A percentile compares a stretch with the other conserved stretches of the same genome.
Conservation (phyloP, 1,140 invertebrate genomes). For the Apis florea region DNA sequence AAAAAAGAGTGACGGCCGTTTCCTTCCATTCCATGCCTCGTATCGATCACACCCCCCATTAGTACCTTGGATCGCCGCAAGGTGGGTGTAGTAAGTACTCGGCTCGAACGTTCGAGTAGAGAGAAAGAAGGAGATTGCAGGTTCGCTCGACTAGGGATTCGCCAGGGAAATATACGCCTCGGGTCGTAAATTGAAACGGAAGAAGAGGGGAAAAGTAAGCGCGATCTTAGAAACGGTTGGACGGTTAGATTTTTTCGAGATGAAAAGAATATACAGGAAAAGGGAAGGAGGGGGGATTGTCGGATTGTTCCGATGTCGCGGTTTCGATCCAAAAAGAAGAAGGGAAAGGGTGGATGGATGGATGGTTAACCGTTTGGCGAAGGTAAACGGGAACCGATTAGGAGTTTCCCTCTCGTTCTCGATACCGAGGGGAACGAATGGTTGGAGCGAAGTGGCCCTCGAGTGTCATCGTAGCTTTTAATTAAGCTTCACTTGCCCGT, state of each 20-base stretch:
- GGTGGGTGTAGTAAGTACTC: too few relatives aligned
- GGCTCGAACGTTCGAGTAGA: not conserved
- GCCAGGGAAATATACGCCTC: conserved; percentile 1
- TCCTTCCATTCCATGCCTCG: not conserved
- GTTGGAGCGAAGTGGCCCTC: conserved; percentile 45
- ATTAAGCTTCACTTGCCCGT: conserved; percentile 66
- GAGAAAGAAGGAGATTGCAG: not conserved
- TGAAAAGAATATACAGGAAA: too few relatives aligned
- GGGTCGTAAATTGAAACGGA: conserved; percentile 3
- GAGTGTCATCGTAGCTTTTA: conserved; percentile 70
- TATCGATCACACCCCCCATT: conserved; percentile 8
- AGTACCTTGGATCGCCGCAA: not conserved
- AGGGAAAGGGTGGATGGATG: too few relatives aligned
- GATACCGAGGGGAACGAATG: conserved; percentile 57
- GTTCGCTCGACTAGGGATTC: not conserved
- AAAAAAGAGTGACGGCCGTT: too few relatives aligned
- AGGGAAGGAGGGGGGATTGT: conserved; percentile 8
- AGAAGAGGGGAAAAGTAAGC: not conserved
- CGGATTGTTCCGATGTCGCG: not conserved
- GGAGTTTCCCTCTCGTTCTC: conserved; percentile 23
- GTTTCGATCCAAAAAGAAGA: too few relatives aligned
- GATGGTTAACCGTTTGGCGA: not conserved
- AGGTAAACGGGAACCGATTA: conserved; percentile 59
- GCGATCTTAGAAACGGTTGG: not conserved
- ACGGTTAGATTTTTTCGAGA: too few relatives aligned